Evolutionary conservation across 2,113 vertebrate genomes (phyloP), one percentile per base, ranked within the genome.

Genomic region (Bujurquina vittata): DNA sequence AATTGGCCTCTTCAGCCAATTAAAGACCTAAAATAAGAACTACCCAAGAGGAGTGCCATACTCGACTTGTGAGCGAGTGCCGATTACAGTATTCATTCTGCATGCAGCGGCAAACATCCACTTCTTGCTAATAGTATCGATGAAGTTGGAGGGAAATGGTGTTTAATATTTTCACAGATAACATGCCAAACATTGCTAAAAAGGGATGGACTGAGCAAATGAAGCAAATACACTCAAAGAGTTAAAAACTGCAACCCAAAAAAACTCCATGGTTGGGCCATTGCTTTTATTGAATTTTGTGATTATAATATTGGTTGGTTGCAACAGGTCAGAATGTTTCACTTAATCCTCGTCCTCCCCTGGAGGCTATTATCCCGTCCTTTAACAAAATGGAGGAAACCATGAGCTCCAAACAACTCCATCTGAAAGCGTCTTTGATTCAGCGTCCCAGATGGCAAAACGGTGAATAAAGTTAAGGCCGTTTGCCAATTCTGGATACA

Each of bases 401-500:
- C 3, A 31, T 40, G 29, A 73, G 54, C 35, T 37, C 2, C 43
- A 43, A 78, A 73, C 56, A 7, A 12, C 63, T 72, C n/a, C 26
- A 37, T 15, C 67, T 78, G 54, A 62, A 76, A 80, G 43, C 1
- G 11, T 49, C 62, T 63, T 67, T 52, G 67, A 52, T 75, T 75
- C 59, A 49, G 35, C 33, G 15, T 37, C 63, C 49, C 78, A 84
- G 77, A 81, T 81, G 81, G 61, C 55, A 4, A 72, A 73, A 63
- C 33, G 37, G 55, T 61, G 58, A 22, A 73, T 58, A 73, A 56
- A 61, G 35, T 46, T 31, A 17, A 57, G 20, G 55, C 61, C n/a
- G 35, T 46, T 80, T 75, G 79, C 79, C 62, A 77, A 60, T 33
- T 69, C n/a, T 59, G 26, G 77, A 81, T 73, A 73, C 84, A 72